phyloP scores from a whole-genome alignment of 2,113 vertebrate species.

The Lanius ludovicianus region DNA sequence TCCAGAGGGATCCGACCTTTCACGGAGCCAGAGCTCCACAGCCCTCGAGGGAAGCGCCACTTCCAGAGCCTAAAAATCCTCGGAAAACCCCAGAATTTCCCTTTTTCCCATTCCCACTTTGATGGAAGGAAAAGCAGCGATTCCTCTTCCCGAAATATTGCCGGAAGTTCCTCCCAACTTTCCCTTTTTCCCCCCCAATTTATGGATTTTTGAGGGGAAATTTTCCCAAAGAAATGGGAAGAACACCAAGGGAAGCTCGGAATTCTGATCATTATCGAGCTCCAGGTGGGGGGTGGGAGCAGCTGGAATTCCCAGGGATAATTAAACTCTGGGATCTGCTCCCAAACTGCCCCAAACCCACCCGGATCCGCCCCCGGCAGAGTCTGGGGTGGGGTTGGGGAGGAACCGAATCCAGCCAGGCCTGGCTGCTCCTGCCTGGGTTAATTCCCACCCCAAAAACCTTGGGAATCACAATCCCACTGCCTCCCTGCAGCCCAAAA shows the following conservation, averaged over 20 bases:
- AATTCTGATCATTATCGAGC: background rate
- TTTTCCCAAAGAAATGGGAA: background rate
- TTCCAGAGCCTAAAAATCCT: background rate
- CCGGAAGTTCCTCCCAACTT: background rate
- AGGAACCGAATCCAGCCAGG: too few species aligned
- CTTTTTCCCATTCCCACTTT: background rate
- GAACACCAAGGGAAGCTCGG: background rate
- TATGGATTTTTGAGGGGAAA: background rate
- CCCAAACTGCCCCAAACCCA: background rate
- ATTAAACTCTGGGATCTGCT: background rate
- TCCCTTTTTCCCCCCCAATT: background rate
- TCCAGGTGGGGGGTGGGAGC: background rate
- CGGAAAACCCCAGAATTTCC: background rate
- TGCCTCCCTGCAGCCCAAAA: background rate
- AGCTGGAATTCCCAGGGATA: background rate
- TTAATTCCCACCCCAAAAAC: too few species aligned
- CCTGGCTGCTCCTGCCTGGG: too few species aligned
- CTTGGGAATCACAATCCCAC: too few species aligned
- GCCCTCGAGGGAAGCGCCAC: background rate
- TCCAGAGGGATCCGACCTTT: background rate
- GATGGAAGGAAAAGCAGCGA: background rate
- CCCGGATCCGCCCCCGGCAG: accelerated
- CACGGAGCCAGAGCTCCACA: background rate
- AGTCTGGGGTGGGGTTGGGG: background rate
- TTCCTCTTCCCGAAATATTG: background rate